phyloP scores from a whole-genome alignment of 2,113 vertebrate genomes.

The Sarotherodon lohbergeri region DNA sequence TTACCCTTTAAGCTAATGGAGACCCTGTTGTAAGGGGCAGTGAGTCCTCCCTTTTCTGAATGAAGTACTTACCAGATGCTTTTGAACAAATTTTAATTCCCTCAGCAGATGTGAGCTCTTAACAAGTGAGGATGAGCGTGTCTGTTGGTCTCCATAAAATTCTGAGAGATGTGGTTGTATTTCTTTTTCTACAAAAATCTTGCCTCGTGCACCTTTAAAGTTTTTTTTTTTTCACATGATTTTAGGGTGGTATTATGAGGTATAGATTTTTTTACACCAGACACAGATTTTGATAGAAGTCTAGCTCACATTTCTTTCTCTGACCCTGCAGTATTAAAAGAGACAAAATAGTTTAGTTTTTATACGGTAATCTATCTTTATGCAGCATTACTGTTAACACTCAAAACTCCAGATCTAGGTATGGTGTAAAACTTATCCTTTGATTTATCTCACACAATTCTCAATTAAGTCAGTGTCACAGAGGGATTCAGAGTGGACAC shows the following conservation, averaged over 20 bases:
- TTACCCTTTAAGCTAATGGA: background rate
- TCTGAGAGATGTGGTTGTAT: background rate
- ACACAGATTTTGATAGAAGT: background rate
- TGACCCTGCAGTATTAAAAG: background rate
- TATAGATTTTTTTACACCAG: background rate
- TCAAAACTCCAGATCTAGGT: background rate
- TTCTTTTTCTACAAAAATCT: background rate
- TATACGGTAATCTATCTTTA: background rate
- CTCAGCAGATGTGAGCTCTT: background rate
- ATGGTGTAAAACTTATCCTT: slow-evolving; percentile 7
- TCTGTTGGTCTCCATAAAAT: background rate
- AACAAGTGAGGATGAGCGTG: background rate
- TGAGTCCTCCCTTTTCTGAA: background rate
- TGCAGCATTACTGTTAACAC: background rate
- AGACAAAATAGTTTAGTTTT: background rate
- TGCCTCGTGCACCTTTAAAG: background rate
- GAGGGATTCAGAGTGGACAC: slow-evolving; percentile 21
- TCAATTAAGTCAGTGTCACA: slow-evolving; percentile 38
- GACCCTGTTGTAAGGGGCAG: background rate
- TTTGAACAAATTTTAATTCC: background rate
- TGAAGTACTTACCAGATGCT: background rate
- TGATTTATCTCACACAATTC: slow-evolving; percentile 8
- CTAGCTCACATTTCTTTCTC: background rate
- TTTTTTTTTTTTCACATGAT: background rate
- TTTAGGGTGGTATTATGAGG: background rate